phyloP scores from a whole-genome alignment of 1,140 invertebrate species.

The Melipona quadrifasciata region DNA sequence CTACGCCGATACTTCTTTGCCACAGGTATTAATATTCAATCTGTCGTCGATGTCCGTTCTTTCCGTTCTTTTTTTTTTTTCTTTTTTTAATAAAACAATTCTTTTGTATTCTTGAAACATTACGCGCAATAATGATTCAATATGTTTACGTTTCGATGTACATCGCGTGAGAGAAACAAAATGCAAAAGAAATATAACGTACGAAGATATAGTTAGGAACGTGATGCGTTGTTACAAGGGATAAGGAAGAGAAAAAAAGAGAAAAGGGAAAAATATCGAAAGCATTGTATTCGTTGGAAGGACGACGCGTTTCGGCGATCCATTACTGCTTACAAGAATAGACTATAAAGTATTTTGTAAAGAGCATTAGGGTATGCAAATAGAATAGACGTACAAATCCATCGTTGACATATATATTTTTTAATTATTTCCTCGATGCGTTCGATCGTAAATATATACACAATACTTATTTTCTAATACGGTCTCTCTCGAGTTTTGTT shows the following conservation, averaged over 20 bases:
- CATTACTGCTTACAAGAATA: conserved; percentile 34
- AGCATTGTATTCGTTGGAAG: conserved; percentile 31
- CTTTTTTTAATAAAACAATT: background rate
- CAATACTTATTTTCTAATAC: background rate
- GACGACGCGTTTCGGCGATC: conserved; percentile 30
- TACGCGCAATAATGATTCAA: conserved; percentile 26
- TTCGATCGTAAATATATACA: background rate
- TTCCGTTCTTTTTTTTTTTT: background rate
- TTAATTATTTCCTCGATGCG: conserved; percentile 15
- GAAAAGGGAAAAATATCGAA: background rate
- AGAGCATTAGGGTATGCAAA: conserved; percentile 12
- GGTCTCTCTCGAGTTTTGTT: background rate
- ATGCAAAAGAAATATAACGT: conserved; percentile 39
- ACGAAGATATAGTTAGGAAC: conserved; percentile 51
- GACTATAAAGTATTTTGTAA: conserved; percentile 41
- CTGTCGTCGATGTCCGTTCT: conserved; percentile 16
- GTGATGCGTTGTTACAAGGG: conserved; percentile 43
- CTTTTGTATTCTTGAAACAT: background rate
- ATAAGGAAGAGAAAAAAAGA: background rate
- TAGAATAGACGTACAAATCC: conserved; percentile 34
- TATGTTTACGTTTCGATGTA: conserved; percentile 41
- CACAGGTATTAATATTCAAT: conserved; percentile 36
- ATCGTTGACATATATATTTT: conserved; percentile 45
- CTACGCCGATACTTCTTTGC: conserved; percentile 66
- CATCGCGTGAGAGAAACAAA: conserved; percentile 25